phyloP scores from a whole-genome alignment of 2,888 invertebrate species.

The Saturnia pavonia region DNA sequence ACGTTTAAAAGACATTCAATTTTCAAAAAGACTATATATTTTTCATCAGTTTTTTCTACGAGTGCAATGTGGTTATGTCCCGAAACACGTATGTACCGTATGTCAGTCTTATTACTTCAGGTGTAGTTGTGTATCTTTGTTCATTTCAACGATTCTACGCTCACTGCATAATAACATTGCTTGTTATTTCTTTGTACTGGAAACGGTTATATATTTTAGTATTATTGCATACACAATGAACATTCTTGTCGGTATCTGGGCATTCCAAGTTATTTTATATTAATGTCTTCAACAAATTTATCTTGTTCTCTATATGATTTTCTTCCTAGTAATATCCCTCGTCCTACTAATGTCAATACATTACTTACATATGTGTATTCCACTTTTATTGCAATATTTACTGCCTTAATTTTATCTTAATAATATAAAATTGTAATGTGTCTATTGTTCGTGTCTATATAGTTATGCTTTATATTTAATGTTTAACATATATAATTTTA shows the following conservation, averaged over 20 bases:
- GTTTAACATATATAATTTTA: no score
- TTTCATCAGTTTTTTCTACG: conserved; percentile 43
- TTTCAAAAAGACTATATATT: conserved; percentile 56
- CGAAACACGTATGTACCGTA: conserved; percentile 64
- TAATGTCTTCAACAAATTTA: background rate
- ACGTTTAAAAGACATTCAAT: conserved; percentile 47
- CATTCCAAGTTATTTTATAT: background rate
- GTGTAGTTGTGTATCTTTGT: conserved; percentile 47
- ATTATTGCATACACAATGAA: background rate
- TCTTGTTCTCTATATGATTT: no score
- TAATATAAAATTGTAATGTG: no score
- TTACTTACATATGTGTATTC: no score
- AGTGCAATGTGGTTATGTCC: conserved; percentile 40
- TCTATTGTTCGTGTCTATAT: no score
- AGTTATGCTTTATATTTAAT: no score
- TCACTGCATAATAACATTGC: conserved; percentile 51
- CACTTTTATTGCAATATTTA: no score
- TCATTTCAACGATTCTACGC: conserved; percentile 50
- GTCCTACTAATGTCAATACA: no score
- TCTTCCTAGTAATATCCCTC: no score
- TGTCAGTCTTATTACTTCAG: conserved; percentile 54
- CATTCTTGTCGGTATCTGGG: background rate
- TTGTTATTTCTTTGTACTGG: conserved; percentile 37
- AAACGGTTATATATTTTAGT: conserved; percentile 16
- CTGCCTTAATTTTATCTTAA: no score